Base-by-base conservation (phyloP, 2,797 vertebrate species). In the Ciconia nigra region DNA sequence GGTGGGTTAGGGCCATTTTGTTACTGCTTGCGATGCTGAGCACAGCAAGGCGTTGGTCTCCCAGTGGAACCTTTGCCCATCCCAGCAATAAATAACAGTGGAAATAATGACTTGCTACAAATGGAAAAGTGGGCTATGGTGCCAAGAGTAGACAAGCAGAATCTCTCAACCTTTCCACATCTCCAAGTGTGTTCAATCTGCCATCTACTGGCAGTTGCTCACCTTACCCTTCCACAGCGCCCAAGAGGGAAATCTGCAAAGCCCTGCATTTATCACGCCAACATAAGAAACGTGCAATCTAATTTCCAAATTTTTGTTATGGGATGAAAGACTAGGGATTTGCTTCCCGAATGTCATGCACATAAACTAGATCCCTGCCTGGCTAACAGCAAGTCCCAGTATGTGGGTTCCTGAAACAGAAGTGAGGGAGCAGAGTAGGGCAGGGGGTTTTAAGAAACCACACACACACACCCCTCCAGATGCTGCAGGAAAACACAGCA, bases 131-230 rank as follows among this genome's bases (percentile, higher is more conserved):
- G 21, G 69, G 70, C 82, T 88, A 62, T 13, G 71, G 84, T 87
- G 87, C 83, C 88, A 94, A 69, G 35, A 83, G 65, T 62, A 87
- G 83, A 82, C 49, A 67, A 87, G 51, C 22, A 54, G 15, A 78
- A 81, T 52, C 20, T 74, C 59, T 74, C 46, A 89, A 65, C 55
- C 39, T 67, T 69, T 78, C 37, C 59, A 14, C 31, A 37, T 59
- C 28, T 67, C 77, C 61, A 91, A 82, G 82, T 20, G 65, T 46
- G 65, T 76, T 87, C 63, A 41, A 91, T 76, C 86, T 94, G 92
- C 97, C 97, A 97, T 59, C 97, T 97, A 91, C 95, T 96, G 96
- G 96, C 85, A 97, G 87, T 26, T 93, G 59, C 41, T 80, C 52
- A 63, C 41, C 54, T 72, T 51, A 18, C 11, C 25, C 76, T 66